These are phyloP conservation scores for Columbina picui DNA, from an alignment of 2,113 vertebrate species.

Conservation along the genomic window DNA sequence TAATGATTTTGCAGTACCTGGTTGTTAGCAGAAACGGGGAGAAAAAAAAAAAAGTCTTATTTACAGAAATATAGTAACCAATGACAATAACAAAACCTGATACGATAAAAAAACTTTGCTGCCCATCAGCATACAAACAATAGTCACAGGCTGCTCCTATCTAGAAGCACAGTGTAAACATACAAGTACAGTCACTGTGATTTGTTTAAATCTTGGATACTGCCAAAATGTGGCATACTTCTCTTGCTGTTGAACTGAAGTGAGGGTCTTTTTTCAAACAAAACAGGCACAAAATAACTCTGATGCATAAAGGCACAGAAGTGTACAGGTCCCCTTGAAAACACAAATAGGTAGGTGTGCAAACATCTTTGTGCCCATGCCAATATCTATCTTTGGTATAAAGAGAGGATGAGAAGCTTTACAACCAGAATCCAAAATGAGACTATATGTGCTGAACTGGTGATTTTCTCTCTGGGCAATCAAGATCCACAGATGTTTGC, in stretches of 20 bases:
- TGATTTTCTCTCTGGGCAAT: background rate
- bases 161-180: background rate
- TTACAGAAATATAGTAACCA: background rate
- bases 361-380: background rate
- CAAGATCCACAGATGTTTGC: background rate
- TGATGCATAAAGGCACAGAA: background rate
- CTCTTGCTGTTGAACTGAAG: background rate
- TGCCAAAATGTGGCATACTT: fast-evolving
- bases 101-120: background rate
- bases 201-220: background rate
- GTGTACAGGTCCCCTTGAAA: background rate
- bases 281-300: background rate
- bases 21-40: background rate
- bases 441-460: background rate
- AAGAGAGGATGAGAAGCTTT: background rate
- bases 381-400: background rate
- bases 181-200: background rate
- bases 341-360: background rate
- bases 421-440: background rate
- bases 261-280: background rate
- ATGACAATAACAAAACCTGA: background rate
- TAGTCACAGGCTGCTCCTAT: background rate
- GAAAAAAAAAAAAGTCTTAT: background rate
- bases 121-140: background rate
- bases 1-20: background rate